Percentiles rank a stretch among this genome's conserved stretches.
Conservation (phyloP, 2,113 vertebrate species). For the Lasiurus borealis region DNA sequence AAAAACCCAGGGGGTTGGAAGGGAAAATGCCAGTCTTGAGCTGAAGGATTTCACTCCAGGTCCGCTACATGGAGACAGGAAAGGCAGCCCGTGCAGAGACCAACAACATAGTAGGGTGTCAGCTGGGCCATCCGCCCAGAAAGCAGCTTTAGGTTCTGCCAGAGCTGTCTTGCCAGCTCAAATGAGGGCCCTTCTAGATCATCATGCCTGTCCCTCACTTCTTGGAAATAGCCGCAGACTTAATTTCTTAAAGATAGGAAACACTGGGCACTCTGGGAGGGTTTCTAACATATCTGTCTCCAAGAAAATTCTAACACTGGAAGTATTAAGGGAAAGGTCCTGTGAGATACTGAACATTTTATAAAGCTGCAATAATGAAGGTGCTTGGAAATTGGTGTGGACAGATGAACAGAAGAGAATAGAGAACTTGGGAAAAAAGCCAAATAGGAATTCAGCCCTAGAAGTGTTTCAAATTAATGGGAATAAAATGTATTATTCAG, state of each 20-base stretch:
- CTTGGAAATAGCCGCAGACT: constrained; percentile 16
- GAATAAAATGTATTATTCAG: not conserved
- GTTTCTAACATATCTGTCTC: not conserved
- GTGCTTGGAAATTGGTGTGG: not conserved
- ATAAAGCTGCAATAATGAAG: not conserved
- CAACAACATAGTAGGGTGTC: not conserved
- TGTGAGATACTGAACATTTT: not conserved
- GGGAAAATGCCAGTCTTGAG: not conserved
- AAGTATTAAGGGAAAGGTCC: not conserved
- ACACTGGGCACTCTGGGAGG: not conserved
- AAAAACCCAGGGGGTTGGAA: not conserved
- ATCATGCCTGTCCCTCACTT: not conserved
- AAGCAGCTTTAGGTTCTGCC: not conserved
- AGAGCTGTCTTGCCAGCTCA: not conserved
- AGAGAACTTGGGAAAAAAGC: constrained; percentile 16
- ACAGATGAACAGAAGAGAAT: not conserved
- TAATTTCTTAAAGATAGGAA: not conserved
- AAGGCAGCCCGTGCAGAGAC: not conserved
- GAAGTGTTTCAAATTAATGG: constrained; percentile 17
- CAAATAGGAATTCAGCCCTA: not conserved
- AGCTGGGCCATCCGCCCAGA: not conserved
- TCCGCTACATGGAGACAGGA: not conserved
- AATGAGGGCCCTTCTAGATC: not conserved
- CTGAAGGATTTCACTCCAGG: not conserved
- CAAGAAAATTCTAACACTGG: not conserved